A percentile compares a stretch with the other conserved stretches of the same genome.
These are phyloP conservation scores for Helicoverpa armigera DNA, from an alignment of 1,140 invertebrate genomes.

Conservation along the genomic window DNA sequence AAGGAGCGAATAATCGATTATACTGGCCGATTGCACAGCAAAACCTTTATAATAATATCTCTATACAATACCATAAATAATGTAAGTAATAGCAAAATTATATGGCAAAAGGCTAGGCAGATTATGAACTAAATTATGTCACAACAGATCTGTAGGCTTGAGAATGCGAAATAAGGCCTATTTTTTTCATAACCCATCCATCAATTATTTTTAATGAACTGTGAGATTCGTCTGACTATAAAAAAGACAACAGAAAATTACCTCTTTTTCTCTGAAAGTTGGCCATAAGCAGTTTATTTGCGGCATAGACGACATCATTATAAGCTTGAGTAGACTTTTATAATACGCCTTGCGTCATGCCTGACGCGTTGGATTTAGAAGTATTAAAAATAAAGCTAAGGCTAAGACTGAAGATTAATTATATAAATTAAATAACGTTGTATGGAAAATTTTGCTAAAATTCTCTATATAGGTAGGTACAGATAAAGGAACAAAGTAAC, in stretches of 20 bases:
- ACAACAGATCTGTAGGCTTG: neutral
- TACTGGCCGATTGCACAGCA: neutral
- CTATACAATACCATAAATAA: slow-evolving; percentile 16
- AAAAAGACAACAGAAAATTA: slow-evolving; percentile 37
- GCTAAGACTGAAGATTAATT: slow-evolving; percentile 18
- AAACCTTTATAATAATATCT: slow-evolving; percentile 37
- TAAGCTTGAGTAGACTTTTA: slow-evolving; percentile 50
- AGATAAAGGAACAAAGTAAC: neutral
- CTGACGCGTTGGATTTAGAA: slow-evolving; percentile 24
- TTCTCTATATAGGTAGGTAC: too few relatives aligned
- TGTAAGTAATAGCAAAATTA: neutral
- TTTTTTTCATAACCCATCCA: slow-evolving; percentile 5
- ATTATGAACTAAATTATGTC: neutral
- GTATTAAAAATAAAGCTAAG: slow-evolving; percentile 37
- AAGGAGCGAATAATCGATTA: slow-evolving; percentile 32
- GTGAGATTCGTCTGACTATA: slow-evolving; percentile 3
- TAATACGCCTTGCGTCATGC: slow-evolving; percentile 50
- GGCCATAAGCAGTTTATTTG: slow-evolving; percentile 46
- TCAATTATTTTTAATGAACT: slow-evolving; percentile 42
- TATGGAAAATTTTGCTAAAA: neutral
- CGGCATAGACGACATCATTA: slow-evolving; percentile 38
- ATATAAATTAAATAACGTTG: slow-evolving; percentile 25
- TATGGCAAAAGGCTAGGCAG: neutral
- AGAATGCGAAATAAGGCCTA: neutral
- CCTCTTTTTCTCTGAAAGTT: slow-evolving; percentile 21